phyloP scores from a whole-genome alignment of 2,888 invertebrate species.

The Acrobasis repandana region DNA sequence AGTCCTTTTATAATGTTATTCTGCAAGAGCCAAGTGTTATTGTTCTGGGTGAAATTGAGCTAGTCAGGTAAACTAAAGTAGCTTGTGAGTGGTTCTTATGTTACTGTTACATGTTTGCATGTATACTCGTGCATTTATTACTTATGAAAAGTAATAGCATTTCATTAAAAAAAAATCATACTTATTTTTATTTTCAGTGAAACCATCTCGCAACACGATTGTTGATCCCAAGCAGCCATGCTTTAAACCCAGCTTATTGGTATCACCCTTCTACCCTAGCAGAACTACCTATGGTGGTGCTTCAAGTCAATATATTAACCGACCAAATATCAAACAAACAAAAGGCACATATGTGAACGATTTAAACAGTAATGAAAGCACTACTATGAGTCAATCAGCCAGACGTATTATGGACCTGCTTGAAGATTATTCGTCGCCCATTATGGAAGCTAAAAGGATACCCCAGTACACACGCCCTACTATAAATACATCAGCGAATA shows the following conservation, averaged over 20 bases:
- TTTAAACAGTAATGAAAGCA: slow-evolving; percentile 42
- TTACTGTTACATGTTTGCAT: too few relatives aligned
- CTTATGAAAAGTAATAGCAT: too few relatives aligned
- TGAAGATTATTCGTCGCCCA: slow-evolving; percentile 91
- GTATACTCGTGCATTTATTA: too few relatives aligned
- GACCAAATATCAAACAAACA: slow-evolving; percentile 55
- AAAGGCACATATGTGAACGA: slow-evolving; percentile 50
- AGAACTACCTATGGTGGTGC: slow-evolving; percentile 90
- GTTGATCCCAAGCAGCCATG: slow-evolving; percentile 58
- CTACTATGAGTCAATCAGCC: slow-evolving; percentile 87
- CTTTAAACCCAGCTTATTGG: slow-evolving; percentile 56
- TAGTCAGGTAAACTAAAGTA: too few relatives aligned
- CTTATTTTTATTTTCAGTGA: slow-evolving; percentile 41
- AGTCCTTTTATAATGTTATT: too few relatives aligned
- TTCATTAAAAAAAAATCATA: background rate
- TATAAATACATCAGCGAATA: slow-evolving; percentile 32
- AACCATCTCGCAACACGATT: slow-evolving; percentile 59
- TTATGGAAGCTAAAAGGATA: slow-evolving; percentile 90
- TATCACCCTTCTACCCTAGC: slow-evolving; percentile 90
- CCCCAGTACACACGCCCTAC: slow-evolving; percentile 65
- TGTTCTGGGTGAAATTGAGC: too few relatives aligned
- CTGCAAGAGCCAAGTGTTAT: too few relatives aligned
- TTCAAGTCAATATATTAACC: slow-evolving; percentile 79
- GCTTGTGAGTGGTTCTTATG: too few relatives aligned
- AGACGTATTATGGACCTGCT: slow-evolving; percentile 90